phyloP scores from a whole-genome alignment of 35 echinoderm and acorn worm genomes.

The Apostichopus parvimensis region DNA sequence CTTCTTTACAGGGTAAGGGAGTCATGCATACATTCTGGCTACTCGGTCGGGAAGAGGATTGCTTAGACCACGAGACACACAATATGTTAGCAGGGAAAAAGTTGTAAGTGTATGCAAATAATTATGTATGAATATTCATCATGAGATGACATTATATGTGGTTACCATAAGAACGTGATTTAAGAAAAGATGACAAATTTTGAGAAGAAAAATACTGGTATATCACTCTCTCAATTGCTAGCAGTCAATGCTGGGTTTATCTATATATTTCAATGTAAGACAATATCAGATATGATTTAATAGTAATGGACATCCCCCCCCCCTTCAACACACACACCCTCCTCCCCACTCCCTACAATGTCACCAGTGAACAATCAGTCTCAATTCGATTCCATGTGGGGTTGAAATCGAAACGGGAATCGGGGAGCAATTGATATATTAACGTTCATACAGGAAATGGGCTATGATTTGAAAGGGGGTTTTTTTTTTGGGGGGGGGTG shows the following conservation, averaged over 20 bases:
- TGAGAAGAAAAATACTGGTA: no score
- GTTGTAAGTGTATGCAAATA: conserved; percentile 59
- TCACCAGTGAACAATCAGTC: no score
- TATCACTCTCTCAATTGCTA: no score
- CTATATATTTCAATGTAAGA: neutral
- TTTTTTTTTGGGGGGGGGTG: neutral
- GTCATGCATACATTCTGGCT: conserved; percentile 84
- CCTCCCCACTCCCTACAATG: no score
- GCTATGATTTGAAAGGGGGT: neutral
- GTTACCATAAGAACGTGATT: no score
- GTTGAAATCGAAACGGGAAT: no score
- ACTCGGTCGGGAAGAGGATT: conserved; percentile 51
- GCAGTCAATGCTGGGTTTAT: no score
- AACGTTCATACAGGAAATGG: neutral
- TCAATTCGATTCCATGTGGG: no score
- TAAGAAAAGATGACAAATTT: no score
- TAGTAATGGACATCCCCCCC: neutral
- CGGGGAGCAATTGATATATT: no score
- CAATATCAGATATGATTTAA: neutral
- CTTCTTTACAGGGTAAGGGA: conserved; percentile 74
- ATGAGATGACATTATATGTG: neutral
- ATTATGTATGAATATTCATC: neutral
- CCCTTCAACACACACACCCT: no score
- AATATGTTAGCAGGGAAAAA: conserved; percentile 65
- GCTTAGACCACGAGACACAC: conserved; percentile 13